Conservation (phyloP, 1,140 invertebrate species). For the Drosophila arizonae region DNA sequence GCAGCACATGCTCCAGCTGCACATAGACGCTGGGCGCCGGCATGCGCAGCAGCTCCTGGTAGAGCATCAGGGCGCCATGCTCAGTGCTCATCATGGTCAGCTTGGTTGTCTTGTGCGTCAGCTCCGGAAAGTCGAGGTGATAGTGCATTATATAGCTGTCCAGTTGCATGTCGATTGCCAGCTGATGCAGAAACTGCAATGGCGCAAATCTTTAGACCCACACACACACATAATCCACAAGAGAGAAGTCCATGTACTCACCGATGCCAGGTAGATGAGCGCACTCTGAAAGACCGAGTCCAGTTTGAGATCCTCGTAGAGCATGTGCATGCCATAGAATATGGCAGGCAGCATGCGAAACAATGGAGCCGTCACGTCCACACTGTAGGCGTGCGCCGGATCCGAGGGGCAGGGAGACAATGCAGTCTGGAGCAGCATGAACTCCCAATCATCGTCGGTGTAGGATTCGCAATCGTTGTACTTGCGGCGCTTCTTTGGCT, state of each 20-base stretch:
- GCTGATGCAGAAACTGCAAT: conserved; percentile 88
- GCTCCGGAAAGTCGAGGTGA: conserved; percentile 91
- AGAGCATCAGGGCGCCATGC: conserved; percentile 85
- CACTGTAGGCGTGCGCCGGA: conserved; percentile 49
- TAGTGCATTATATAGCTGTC: conserved; percentile 91
- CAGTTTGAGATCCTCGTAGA: conserved; percentile 96
- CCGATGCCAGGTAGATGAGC: conserved; percentile 86
- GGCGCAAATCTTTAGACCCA: not conserved
- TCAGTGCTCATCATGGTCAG: conserved; percentile 83
- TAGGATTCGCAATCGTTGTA: conserved; percentile 84
- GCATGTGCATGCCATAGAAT: conserved; percentile 91
- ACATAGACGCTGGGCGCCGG: conserved; percentile 89
- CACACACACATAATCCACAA: too few species aligned
- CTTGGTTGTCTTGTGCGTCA: conserved; percentile 81
- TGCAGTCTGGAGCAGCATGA: conserved; percentile 84
- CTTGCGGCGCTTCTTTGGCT: conserved; percentile 84
- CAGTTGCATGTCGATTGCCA: conserved; percentile 90
- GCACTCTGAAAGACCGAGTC: conserved; percentile 88
- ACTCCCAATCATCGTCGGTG: conserved; percentile 90
- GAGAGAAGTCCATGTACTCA: conserved; percentile 13
- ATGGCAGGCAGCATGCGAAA: conserved; percentile 90
- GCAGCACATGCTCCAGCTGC: conserved; percentile 87
- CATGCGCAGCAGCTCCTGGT: conserved; percentile 86
- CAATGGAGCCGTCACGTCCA: conserved; percentile 86
- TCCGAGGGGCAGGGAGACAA: conserved; percentile 48